Evolutionary conservation across 2,113 vertebrate genomes (phyloP).

Genomic region (Copsychus sechellarum): DNA sequence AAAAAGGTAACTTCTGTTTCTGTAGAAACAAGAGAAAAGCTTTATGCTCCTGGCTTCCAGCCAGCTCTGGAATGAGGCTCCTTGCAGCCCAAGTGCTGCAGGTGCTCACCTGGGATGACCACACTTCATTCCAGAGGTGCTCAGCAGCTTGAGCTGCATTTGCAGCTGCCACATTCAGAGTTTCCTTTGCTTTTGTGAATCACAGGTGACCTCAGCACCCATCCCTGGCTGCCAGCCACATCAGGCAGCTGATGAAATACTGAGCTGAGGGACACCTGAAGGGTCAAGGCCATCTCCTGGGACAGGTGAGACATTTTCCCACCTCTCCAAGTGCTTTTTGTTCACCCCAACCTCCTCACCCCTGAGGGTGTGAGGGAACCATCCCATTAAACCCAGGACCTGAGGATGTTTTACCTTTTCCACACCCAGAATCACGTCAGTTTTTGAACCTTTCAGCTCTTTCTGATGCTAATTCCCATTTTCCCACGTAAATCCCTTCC

Average conservation of each 20-base stretch:
- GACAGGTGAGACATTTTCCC: neutral
- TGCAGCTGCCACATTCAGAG: neutral
- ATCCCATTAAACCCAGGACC: neutral
- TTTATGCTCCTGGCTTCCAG: neutral
- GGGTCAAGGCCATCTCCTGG: neutral
- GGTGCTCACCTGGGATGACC: neutral
- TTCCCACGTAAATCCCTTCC: neutral
- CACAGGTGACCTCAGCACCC: neutral
- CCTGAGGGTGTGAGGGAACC: neutral
- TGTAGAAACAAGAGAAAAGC: neutral
- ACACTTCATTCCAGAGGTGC: accelerated
- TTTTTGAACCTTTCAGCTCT: neutral
- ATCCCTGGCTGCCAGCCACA: accelerated
- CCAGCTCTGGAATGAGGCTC: neutral
- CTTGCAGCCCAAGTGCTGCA: accelerated
- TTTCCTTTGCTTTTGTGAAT: neutral
- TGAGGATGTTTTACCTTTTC: neutral
- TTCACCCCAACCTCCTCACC: neutral
- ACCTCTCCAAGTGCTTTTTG: neutral
- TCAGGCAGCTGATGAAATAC: neutral
- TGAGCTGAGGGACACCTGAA: neutral
- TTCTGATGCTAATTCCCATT: neutral
- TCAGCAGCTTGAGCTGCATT: neutral
- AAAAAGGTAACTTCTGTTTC: neutral
- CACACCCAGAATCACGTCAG: accelerated